A percentile compares a stretch with the other conserved stretches of the same genome.
Conservation (phyloP, 2,113 vertebrate species). For the Cariama cristata region DNA sequence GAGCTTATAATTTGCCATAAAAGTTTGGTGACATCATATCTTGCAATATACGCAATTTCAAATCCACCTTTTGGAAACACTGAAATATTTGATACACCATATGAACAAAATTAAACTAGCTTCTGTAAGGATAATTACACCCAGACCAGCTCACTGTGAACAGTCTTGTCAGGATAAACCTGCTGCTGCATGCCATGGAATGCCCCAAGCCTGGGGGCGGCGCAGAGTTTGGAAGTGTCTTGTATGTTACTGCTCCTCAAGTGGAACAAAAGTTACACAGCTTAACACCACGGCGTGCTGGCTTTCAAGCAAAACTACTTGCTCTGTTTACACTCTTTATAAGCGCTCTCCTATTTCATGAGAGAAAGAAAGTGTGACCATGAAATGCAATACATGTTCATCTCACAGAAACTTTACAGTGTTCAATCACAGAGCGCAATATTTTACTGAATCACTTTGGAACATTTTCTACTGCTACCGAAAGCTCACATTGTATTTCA, state of each 20-base stretch:
- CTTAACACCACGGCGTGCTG: accelerated
- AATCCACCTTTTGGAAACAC: not conserved
- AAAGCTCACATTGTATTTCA: not conserved
- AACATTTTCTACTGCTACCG: not conserved
- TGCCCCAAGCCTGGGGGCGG: accelerated
- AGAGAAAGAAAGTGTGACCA: not conserved
- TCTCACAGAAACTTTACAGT: not conserved
- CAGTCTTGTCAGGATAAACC: not conserved
- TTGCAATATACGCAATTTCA: not conserved
- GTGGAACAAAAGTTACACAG: not conserved
- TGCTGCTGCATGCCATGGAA: not conserved
- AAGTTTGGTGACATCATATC: not conserved
- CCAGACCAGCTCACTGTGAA: not conserved
- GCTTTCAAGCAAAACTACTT: too few relatives aligned
- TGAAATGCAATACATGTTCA: not conserved
- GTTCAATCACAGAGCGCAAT: not conserved
- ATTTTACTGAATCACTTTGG: not conserved
- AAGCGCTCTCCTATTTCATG: too few relatives aligned
- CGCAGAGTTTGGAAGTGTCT: not conserved
- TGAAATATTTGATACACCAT: not conserved
- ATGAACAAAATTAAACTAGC: accelerated
- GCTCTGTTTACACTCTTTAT: not conserved
- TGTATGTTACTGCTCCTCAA: not conserved
- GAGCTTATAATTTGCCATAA: not conserved
- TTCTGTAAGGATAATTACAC: not conserved